A percentile compares a stretch with the other conserved stretches of the same genome.
Conservation (phyloP, 2,888 invertebrate species). For the Drosophila testacea region DNA sequence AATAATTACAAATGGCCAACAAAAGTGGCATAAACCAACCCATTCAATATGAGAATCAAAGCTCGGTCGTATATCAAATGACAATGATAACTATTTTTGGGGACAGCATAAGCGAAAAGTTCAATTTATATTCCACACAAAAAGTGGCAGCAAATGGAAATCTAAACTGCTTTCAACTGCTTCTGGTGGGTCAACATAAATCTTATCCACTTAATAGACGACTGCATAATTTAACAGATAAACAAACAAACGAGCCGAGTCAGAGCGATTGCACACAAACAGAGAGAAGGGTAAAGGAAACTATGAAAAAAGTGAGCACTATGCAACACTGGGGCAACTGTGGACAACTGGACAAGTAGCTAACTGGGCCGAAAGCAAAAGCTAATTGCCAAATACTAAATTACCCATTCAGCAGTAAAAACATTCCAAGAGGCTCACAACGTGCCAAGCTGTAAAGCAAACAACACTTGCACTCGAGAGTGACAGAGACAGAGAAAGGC, state of each 20-base stretch:
- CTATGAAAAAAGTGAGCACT: conserved; percentile 27
- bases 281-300: background rate
- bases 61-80: conserved; percentile 18
- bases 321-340: conserved; percentile 32
- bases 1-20: conserved; percentile 66
- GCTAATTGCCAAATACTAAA: conserved; percentile 82
- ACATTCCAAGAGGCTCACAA: conserved; percentile 65
- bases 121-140: conserved; percentile 9
- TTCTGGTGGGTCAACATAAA: conserved; percentile 65
- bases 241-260: conserved; percentile 71
- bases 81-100: conserved; percentile 19
- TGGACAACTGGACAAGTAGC: conserved; percentile 40
- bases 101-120: conserved; percentile 8
- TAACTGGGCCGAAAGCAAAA: conserved; percentile 75
- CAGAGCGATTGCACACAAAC: conserved; percentile 45
- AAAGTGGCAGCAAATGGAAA: conserved; percentile 35
- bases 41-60: conserved; percentile 14
- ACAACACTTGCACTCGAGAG: conserved; percentile 42
- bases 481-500: background rate
- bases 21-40: conserved; percentile 22
- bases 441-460: conserved; percentile 65
- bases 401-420: conserved; percentile 82
- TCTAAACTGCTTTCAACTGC: conserved; percentile 36
- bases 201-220: conserved; percentile 79
- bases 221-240: conserved; percentile 81